Evolutionary conservation across 2,888 invertebrate genomes (phyloP).

Genomic region (Aricia artaxerxes): DNA sequence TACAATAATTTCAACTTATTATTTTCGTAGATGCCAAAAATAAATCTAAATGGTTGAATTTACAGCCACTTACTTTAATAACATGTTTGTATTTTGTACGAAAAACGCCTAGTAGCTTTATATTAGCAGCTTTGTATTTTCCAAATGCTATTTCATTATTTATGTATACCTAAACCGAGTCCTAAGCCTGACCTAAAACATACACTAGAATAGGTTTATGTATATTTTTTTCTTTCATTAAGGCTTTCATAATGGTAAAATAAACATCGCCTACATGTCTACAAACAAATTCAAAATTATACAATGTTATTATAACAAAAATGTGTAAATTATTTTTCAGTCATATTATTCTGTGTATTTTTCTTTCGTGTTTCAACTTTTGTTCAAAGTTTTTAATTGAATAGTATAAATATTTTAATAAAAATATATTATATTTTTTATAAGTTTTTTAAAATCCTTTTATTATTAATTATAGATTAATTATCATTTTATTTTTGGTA

Average conservation of each 20-base stretch:
- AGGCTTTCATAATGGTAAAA: background rate
- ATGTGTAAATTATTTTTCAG: background rate
- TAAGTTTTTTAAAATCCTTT: no score
- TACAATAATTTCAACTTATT: no score
- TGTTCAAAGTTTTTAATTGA: background rate
- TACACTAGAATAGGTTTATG: background rate
- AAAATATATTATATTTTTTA: no score
- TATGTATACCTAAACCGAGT: background rate
- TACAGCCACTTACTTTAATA: background rate
- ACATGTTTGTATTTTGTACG: background rate
- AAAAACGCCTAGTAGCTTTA: no score
- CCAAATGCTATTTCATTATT: background rate
- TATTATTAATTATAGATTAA: no score
- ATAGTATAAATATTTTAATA: no score
- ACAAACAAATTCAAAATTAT: constrained; percentile 16
- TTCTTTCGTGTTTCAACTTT: background rate
- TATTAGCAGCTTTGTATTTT: no score
- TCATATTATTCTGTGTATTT: background rate
- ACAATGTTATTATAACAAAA: constrained; percentile 4
- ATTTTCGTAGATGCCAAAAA: no score
- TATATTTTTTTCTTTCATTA: background rate
- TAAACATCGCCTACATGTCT: background rate
- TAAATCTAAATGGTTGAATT: no score
- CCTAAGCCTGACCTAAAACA: background rate
- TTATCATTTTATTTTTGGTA: no score